Conservation (phyloP, 2,113 vertebrate species). For the Megalops atlanticus region DNA sequence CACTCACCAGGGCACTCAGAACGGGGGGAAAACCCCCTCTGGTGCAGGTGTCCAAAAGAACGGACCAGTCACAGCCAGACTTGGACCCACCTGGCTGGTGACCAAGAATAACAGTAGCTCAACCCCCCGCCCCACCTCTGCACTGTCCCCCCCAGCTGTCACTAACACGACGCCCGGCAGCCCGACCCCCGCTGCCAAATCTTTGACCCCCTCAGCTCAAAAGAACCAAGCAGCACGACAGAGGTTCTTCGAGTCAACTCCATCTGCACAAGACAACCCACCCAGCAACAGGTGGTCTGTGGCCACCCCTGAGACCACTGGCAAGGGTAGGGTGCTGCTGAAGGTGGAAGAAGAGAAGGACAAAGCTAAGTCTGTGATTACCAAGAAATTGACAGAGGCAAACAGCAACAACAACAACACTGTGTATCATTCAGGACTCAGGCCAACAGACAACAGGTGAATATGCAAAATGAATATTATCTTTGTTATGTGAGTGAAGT, state of each 20-base stretch:
- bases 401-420: conserved; percentile 55
- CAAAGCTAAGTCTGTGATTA: conserved; percentile 47
- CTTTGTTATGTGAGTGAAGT: not conserved
- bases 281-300: not conserved
- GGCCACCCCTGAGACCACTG: not conserved
- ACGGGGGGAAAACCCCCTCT: conserved; percentile 9
- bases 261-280: not conserved
- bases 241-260: conserved; percentile 47
- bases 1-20: conserved; percentile 55
- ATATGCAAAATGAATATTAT: not conserved
- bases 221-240: conserved; percentile 77
- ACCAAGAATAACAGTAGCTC: conserved; percentile 37
- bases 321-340: conserved; percentile 22
- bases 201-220: conserved; percentile 44
- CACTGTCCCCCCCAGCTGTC: not conserved
- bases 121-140: conserved; percentile 14
- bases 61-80: conserved; percentile 36
- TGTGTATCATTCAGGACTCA: conserved; percentile 9
- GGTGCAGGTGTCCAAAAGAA: not conserved
- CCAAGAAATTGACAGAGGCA: conserved; percentile 62
- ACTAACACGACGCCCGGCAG: not conserved
- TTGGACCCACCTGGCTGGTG: conserved; percentile 34
- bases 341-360: conserved; percentile 35
- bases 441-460: conserved; percentile 52
- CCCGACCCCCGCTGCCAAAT: conserved; percentile 17